Conservation (phyloP, 2,113 vertebrate genomes). For the Symphodus melops region DNA sequence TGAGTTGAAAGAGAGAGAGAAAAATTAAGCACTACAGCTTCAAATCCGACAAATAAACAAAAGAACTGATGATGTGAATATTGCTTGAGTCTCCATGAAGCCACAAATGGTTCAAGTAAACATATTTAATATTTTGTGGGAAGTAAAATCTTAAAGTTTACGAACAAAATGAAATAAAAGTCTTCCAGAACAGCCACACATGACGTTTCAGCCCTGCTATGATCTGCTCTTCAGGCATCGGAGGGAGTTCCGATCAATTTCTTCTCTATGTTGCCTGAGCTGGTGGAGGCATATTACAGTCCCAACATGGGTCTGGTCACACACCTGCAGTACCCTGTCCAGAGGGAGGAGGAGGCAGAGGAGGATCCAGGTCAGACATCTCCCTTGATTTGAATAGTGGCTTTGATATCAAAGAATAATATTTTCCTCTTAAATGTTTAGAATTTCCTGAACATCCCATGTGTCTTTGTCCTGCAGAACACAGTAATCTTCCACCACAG, state of each 20-base stretch:
- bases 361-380: slow-evolving; percentile 88
- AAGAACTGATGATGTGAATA: neutral
- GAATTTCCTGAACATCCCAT: neutral
- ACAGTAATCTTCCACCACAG: slow-evolving; percentile 84
- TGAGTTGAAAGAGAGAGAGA: too few species aligned
- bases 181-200: neutral
- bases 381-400: neutral
- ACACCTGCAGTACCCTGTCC: slow-evolving; percentile 91
- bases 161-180: neutral
- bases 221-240: slow-evolving; percentile 86
- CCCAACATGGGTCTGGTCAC: slow-evolving; percentile 96
- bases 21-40: too few species aligned
- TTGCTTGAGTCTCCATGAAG: neutral
- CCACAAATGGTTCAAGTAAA: slow-evolving; percentile 1
- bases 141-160: slow-evolving; percentile 15
- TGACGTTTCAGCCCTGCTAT: neutral
- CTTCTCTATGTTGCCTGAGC: slow-evolving; percentile 88
- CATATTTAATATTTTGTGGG: slow-evolving; percentile 2
- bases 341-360: slow-evolving; percentile 88
- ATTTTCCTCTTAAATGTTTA: neutral
- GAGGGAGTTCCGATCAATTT: slow-evolving; percentile 94
- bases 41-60: neutral
- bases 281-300: slow-evolving; percentile 95
- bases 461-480: slow-evolving; percentile 78
- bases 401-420: neutral